Conservation (phyloP, 2,888 invertebrate species). For the Gryllus longicercus region DNA sequence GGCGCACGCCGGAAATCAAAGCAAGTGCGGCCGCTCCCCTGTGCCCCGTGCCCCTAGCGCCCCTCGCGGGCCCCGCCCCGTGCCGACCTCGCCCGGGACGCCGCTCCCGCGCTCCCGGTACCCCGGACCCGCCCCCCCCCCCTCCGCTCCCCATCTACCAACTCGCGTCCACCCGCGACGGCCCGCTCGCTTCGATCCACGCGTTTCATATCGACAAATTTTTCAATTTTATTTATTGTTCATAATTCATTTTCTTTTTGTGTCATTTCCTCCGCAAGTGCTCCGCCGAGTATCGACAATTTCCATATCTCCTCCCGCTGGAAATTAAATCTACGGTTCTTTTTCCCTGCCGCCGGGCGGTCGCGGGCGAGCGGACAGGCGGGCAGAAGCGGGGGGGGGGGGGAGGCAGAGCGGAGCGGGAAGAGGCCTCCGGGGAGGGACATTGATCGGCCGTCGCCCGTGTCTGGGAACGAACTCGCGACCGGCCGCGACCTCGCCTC, state of each 20-base stretch:
- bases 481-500: too few species aligned
- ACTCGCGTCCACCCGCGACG: too few species aligned
- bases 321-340: not conserved
- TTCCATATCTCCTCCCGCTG: not conserved
- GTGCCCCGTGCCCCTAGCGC: too few species aligned
- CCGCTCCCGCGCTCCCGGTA: too few species aligned
- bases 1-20: not conserved
- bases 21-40: not conserved
- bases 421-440: too few species aligned
- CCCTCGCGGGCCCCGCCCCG: too few species aligned
- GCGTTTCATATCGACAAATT: not conserved
- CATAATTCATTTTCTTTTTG: not conserved
- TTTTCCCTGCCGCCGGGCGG: not conserved
- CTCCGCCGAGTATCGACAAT: not conserved
- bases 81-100: too few species aligned
- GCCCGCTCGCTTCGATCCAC: not conserved
- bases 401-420: too few species aligned
- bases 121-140: too few species aligned
- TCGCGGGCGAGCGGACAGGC: not conserved
- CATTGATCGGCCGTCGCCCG: not conserved
- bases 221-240: constrained; percentile 8
- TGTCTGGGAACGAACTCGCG: not conserved
- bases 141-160: too few species aligned
- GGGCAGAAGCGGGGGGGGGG: too few species aligned
- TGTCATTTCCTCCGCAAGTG: constrained; percentile 17